Conservation (phyloP, 1,140 invertebrate species). For the Eriosoma lanigerum region DNA sequence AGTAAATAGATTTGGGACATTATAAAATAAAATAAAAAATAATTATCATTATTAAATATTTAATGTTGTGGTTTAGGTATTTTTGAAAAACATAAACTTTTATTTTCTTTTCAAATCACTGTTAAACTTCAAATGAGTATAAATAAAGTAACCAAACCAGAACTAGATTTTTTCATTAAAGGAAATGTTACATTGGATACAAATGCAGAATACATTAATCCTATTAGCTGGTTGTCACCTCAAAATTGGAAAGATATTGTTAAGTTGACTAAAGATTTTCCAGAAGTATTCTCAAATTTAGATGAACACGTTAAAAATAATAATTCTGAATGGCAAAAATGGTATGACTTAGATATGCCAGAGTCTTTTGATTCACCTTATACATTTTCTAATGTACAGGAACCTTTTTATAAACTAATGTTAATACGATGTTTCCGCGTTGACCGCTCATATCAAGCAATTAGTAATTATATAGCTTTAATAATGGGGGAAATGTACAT, state of each 20-base stretch:
- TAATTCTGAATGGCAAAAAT: slow-evolving; percentile 72
- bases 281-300: slow-evolving; percentile 67
- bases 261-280: slow-evolving; percentile 70
- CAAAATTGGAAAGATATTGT: slow-evolving; percentile 80
- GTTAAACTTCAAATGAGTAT: slow-evolving; percentile 75
- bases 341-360: slow-evolving; percentile 79
- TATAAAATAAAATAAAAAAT: too few species aligned
- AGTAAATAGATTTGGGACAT: too few species aligned
- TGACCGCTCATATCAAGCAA: slow-evolving; percentile 78
- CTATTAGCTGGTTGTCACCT: slow-evolving; percentile 35
- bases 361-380: slow-evolving; percentile 70
- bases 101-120: slow-evolving; percentile 89
- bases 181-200: slow-evolving; percentile 77
- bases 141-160: slow-evolving; percentile 65
- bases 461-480: slow-evolving; percentile 76
- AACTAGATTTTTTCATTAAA: slow-evolving; percentile 90
- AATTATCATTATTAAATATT: not conserved
- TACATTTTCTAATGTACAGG: slow-evolving; percentile 66
- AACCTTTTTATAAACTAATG: slow-evolving; percentile 75
- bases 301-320: slow-evolving; percentile 67
- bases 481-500: slow-evolving; percentile 83
- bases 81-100: slow-evolving; percentile 85
- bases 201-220: slow-evolving; percentile 58
- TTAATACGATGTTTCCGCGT: slow-evolving; percentile 81
- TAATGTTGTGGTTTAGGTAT: slow-evolving; percentile 64